Evolutionary conservation across 2,888 invertebrate species (phyloP).

Genomic region (Caenorhabditis sinica): DNA sequence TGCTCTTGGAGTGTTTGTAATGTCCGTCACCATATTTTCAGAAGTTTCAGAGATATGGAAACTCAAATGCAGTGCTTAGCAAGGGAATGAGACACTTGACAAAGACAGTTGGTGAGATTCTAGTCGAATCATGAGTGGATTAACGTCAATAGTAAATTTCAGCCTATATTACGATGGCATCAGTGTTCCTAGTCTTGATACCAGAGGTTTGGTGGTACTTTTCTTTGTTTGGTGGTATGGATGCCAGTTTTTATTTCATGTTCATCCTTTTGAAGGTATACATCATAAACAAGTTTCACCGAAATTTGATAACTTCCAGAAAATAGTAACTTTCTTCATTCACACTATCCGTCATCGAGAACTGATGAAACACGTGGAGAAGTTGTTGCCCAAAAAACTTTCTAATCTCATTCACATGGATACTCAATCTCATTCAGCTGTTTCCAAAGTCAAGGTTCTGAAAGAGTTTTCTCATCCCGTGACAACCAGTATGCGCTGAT

Average conservation of each 20-base stretch:
- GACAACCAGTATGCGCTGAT: constrained; percentile 40
- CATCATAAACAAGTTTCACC: background rate
- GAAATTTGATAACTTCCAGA: constrained; percentile 17
- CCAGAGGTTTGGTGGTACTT: constrained; percentile 60
- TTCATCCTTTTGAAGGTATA: constrained; percentile 52
- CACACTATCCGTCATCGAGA: constrained; percentile 60
- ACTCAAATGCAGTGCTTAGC: constrained; percentile 37
- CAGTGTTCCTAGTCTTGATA: constrained; percentile 47
- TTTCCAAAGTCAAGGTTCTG: constrained; percentile 42
- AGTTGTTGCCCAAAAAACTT: constrained; percentile 39
- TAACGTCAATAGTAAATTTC: background rate
- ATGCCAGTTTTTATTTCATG: constrained; percentile 52
- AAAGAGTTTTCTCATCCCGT: constrained; percentile 37
- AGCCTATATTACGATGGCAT: constrained; percentile 56
- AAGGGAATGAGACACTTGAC: constrained; percentile 64
- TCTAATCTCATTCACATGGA: constrained; percentile 32
- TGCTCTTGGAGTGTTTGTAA: background rate
- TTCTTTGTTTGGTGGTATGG: constrained; percentile 53
- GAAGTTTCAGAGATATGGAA: constrained; percentile 63
- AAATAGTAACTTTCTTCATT: constrained; percentile 58
- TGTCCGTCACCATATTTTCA: constrained; percentile 26
- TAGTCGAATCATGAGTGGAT: constrained; percentile 25
- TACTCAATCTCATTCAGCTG: constrained; percentile 44
- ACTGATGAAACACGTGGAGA: constrained; percentile 55
- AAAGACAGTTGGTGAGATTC: constrained; percentile 60